A percentile compares a stretch with the other conserved stretches of the same genome.
These are phyloP conservation scores for Polietes domitor DNA, from an alignment of 2,888 invertebrate species.

Conservation along the genomic window DNA sequence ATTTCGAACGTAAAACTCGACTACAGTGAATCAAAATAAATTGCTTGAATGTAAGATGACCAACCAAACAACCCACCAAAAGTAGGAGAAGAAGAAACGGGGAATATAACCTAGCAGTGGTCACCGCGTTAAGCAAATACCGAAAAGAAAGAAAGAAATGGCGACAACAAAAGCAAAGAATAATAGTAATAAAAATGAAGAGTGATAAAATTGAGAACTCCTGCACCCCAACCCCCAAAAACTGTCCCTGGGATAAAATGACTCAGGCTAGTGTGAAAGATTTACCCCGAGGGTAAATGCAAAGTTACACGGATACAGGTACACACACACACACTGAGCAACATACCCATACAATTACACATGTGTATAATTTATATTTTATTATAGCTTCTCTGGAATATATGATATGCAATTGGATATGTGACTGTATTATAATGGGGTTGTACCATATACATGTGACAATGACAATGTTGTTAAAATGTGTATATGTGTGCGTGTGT, in stretches of 20 bases:
- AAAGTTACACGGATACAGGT: not conserved
- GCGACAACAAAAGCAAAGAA: not conserved
- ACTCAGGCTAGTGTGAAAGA: no score
- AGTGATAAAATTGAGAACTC: not conserved
- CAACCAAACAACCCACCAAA: not conserved
- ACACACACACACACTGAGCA: not conserved
- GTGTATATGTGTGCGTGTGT: not conserved
- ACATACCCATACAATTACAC: not conserved
- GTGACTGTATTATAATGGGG: not conserved
- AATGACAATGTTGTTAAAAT: not conserved
- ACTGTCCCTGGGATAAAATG: no score
- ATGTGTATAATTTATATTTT: not conserved
- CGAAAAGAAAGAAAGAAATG: not conserved
- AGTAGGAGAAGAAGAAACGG: not conserved
- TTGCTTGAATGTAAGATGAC: not conserved
- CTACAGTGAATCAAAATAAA: conserved; percentile 18
- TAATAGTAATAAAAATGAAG: not conserved
- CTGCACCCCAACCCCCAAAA: not conserved
- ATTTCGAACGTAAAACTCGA: not conserved
- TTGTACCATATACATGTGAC: no score
- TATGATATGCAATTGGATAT: not conserved
- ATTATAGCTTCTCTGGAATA: not conserved
- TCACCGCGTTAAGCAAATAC: not conserved
- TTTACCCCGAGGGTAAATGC: not conserved
- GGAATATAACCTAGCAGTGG: not conserved